Evolutionary conservation across 2,113 vertebrate genomes (phyloP), one percentile per base, ranked within the genome.

Genomic region (Chroicocephalus ridibundus): DNA sequence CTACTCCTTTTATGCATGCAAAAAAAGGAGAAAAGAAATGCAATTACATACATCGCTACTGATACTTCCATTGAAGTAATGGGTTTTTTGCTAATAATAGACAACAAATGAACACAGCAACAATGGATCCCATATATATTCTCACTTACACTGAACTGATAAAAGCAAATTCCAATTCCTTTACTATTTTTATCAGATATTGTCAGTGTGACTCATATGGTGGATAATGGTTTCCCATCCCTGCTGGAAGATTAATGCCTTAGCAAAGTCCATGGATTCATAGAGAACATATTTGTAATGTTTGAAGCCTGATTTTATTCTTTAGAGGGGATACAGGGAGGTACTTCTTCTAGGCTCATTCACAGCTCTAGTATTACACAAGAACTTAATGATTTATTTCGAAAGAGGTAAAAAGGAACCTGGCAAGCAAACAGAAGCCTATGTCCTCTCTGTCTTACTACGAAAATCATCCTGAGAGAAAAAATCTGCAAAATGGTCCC

Each of bases 31-130:
- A 89, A 87, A 83, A 78, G 38, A 86, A 95, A 83, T 62, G 34
- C 32, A 81, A 93, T 93, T 92, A 74, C 49, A 70, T 42, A 32
- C 2, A 36, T 49, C 0, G 18, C 68, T 52, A 55, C 40, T 66
- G 93, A 36, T 89, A 86, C 72, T 88, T 95, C 82, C 68, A 80
- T 54, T 74, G 76, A 88, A 92, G 51, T 42, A 88, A 90, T 69
- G 86, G 87, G 42, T 54, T 82, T 85, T 87, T 84, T 85, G 40
- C 76, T 88, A 90, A 84, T 55, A 95, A 64, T n/a, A 93, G 65
- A 60, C 58, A 94, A 92, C 40, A 88, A 92, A 88, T 77, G 92
- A 93, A 77, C 75, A 82, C 18, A 44, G 62, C 49, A 82, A 80
- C 79, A 88, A 90, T 22, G 24, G 82, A 71, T 78, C 57, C 52